A percentile compares a stretch with the other conserved stretches of the same genome.
These are phyloP conservation scores for Plodia interpunctella DNA, from an alignment of 1,140 invertebrate species.

Conservation along the genomic window DNA sequence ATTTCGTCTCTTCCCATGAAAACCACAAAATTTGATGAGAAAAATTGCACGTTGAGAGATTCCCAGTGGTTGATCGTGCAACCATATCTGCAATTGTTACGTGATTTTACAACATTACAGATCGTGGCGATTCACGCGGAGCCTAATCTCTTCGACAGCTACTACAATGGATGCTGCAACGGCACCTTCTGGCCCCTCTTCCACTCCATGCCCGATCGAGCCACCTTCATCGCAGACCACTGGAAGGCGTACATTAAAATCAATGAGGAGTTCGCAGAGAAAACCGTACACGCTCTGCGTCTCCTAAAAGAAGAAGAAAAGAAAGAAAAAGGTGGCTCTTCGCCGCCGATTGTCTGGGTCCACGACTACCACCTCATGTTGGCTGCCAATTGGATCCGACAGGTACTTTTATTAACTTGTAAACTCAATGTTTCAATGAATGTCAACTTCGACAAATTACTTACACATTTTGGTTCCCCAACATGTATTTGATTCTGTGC, in stretches of 20 bases:
- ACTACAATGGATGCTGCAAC: constrained; percentile 95
- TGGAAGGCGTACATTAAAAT: constrained; percentile 90
- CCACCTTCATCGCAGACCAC: constrained; percentile 86
- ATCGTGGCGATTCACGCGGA: constrained; percentile 89
- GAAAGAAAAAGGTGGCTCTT: constrained; percentile 77
- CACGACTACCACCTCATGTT: constrained; percentile 96
- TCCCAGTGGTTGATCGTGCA: too few relatives aligned
- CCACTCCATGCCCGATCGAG: constrained; percentile 91
- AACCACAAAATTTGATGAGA: too few relatives aligned
- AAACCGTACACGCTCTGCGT: constrained; percentile 85
- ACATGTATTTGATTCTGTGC: too few relatives aligned
- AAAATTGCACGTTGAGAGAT: too few relatives aligned
- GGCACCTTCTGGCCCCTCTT: constrained; percentile 95
- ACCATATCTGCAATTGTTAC: not conserved
- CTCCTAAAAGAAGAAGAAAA: constrained; percentile 79
- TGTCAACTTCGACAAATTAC: too few relatives aligned
- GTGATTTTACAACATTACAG: constrained; percentile 63
- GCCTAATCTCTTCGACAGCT: constrained; percentile 86
- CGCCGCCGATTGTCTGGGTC: constrained; percentile 89
- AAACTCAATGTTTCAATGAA: too few relatives aligned
- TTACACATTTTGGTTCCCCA: too few relatives aligned
- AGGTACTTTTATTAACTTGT: constrained; percentile 62
- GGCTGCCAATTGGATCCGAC: constrained; percentile 91
- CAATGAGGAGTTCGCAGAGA: constrained; percentile 89
- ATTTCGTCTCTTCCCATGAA: too few relatives aligned